Evolutionary conservation across 1,140 invertebrate genomes (phyloP).

Genomic region (Anastatus disparis): DNA sequence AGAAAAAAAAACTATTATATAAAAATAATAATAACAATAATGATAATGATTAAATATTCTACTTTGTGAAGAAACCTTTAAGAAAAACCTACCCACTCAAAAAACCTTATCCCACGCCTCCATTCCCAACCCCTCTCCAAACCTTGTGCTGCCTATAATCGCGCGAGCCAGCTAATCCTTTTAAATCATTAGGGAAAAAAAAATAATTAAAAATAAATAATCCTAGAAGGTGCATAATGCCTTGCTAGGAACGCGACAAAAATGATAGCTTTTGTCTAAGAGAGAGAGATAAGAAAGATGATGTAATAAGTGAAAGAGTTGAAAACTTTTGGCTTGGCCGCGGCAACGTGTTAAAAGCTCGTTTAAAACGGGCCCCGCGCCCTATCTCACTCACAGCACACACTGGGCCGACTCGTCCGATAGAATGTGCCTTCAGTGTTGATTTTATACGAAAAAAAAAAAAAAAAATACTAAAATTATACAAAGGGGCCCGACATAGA

Average conservation of each 20-base stretch:
- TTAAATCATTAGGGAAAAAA: constrained; percentile 25
- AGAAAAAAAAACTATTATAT: constrained; percentile 44
- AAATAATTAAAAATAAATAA: constrained; percentile 42
- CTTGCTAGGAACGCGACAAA: constrained; percentile 48
- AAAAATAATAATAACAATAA: constrained; percentile 49
- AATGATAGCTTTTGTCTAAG: neutral
- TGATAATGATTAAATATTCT: constrained; percentile 44
- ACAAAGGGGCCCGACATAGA: constrained; percentile 86
- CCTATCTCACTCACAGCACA: constrained; percentile 70
- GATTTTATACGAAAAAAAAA: constrained; percentile 86
- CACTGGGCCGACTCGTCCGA: constrained; percentile 88
- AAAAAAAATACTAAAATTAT: constrained; percentile 75
- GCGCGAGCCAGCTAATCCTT: constrained; percentile 46
- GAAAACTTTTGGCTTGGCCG: constrained; percentile 61
- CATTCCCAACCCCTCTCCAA: constrained; percentile 14
- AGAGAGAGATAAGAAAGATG: constrained; percentile 45
- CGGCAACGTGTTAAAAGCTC: constrained; percentile 55
- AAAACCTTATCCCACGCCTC: constrained; percentile 23
- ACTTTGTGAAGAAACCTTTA: constrained; percentile 42
- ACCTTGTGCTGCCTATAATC: constrained; percentile 37
- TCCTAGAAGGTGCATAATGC: constrained; percentile 62
- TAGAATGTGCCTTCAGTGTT: constrained; percentile 90
- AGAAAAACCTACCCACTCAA: constrained; percentile 36
- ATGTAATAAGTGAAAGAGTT: constrained; percentile 63
- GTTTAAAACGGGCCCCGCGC: constrained; percentile 62